A percentile compares a stretch with the other conserved stretches of the same genome.
Conservation (phyloP, 1,140 invertebrate species). For the Drosophila setifemur region DNA sequence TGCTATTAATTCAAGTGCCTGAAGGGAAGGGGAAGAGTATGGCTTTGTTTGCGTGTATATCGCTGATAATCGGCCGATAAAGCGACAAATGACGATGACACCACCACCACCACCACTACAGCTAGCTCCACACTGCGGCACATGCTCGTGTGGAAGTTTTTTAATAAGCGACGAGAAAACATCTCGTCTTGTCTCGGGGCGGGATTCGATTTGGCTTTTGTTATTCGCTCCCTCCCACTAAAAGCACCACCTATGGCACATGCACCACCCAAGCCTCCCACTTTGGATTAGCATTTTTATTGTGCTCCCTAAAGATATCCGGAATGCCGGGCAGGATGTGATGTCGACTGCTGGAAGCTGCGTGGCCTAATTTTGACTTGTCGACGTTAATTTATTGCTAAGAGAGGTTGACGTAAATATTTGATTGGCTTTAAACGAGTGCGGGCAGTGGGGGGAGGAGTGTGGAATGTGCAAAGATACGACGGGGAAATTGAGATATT, state of each 20-base stretch:
- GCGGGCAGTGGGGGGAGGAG: not conserved
- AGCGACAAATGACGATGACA: slow-evolving; percentile 60
- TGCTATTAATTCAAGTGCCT: slow-evolving; percentile 58
- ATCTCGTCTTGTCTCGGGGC: slow-evolving; percentile 3
- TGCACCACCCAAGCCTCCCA: slow-evolving; percentile 16
- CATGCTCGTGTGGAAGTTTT: slow-evolving; percentile 43
- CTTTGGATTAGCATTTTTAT: slow-evolving; percentile 73
- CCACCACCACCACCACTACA: not conserved
- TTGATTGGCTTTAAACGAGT: slow-evolving; percentile 59
- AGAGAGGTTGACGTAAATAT: slow-evolving; percentile 59
- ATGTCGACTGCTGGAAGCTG: slow-evolving; percentile 12
- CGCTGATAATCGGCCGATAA: slow-evolving; percentile 69
- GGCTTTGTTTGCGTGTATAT: slow-evolving; percentile 24
- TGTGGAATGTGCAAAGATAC: not conserved
- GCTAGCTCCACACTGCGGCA: slow-evolving; percentile 9
- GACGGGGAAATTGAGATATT: slow-evolving; percentile 11
- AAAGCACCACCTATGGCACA: not conserved
- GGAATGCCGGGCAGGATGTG: slow-evolving; percentile 51
- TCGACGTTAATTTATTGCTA: slow-evolving; percentile 67
- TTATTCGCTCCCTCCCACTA: slow-evolving; percentile 35
- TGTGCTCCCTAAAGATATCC: slow-evolving; percentile 23
- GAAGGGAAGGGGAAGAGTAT: too few relatives aligned
- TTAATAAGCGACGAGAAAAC: slow-evolving; percentile 51
- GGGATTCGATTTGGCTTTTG: slow-evolving; percentile 40
- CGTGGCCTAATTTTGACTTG: slow-evolving; percentile 60